Base-by-base conservation (phyloP, 1,140 invertebrate species). In the Drosophila bifasciata region DNA sequence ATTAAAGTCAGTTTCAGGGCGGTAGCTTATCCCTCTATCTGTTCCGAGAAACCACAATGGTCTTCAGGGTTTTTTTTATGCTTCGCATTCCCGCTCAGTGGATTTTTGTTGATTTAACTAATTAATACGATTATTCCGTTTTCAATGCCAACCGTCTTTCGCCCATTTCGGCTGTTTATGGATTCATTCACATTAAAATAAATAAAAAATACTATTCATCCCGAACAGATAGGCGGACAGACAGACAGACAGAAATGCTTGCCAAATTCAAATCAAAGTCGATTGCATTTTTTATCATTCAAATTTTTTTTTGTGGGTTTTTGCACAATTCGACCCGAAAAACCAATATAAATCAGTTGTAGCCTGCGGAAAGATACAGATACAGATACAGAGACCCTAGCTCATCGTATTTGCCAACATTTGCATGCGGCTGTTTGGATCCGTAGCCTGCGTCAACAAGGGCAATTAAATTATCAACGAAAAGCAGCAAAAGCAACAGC, bases 381-480 rank as follows among this genome's bases (percentile, higher is more conserved):
- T 17, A 71, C 32, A 69, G 0, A 21, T 1, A 15, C 11, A 15
- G n/a, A 49, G 3, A 25, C 19, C 19, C 25, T 28, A 28, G 8
- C 5, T 9, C 2, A 7, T 28, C 28, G 28, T 50, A 70, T 70
- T 70, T 51, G 68, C 55, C 43, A 71, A 41, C 43, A 64, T 56
- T 74, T 74, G 71, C 64, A 68, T 64, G 45, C 21, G 36, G 15
- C n/a, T n/a, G n/a, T n/a, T n/a, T 45, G 59, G 21, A 62, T 53
- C 25, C 52, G 48, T 40, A 28, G 59, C 45, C 53, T 36, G 25
- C 63, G 36, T 49, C 32, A 51, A 64, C 48, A 55, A 72, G 64
- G 43, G 68, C 62, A 72, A 85, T 85, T 66, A 76, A 85, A 73
- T 83, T 46, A 75, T 78, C 75, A 81, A 55, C 43, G 32, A 40